phyloP scores from a whole-genome alignment of 2,797 vertebrate species.

The Novumbra hubbsi region DNA sequence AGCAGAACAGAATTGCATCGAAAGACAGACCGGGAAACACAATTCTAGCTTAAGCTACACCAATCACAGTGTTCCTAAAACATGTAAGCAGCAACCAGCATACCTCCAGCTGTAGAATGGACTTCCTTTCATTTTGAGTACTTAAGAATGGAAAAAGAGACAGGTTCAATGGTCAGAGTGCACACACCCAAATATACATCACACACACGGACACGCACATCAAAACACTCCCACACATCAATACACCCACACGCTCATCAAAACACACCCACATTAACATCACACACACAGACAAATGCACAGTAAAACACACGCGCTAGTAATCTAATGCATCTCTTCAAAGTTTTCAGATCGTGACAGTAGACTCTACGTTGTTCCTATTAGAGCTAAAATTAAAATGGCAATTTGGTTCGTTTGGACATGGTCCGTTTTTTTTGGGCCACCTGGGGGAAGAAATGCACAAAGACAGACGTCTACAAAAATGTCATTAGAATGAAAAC shows the following conservation, averaged over 20 bases:
- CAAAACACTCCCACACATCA: constrained; percentile 20
- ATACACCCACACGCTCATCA: constrained; percentile 30
- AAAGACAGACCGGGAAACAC: constrained; percentile 29
- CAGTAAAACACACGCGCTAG: neutral
- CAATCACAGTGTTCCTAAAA: constrained; percentile 56
- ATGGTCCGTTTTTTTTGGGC: neutral
- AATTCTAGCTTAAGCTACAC: constrained; percentile 30
- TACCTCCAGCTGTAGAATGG: constrained; percentile 74
- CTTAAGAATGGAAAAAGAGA: constrained; percentile 71
- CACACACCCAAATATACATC: constrained; percentile 15
- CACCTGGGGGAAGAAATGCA: neutral
- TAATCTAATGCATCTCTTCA: neutral
- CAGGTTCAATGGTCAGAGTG: constrained; percentile 58
- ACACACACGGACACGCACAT: constrained; percentile 15
- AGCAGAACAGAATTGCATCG: constrained; percentile 27
- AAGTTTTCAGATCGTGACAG: neutral
- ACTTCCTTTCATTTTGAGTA: constrained; percentile 77
- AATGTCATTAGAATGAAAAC: neutral
- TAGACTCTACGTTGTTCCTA: constrained; percentile 1
- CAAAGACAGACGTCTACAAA: neutral
- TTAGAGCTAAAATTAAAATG: neutral
- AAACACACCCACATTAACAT: constrained; percentile 20
- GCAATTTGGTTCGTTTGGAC: neutral
- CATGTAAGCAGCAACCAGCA: constrained; percentile 66
- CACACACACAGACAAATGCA: constrained; percentile 10